Percentiles rank a stretch among this genome's conserved stretches.
Conservation (phyloP, 1,140 invertebrate genomes). For the Argopecten irradians region DNA sequence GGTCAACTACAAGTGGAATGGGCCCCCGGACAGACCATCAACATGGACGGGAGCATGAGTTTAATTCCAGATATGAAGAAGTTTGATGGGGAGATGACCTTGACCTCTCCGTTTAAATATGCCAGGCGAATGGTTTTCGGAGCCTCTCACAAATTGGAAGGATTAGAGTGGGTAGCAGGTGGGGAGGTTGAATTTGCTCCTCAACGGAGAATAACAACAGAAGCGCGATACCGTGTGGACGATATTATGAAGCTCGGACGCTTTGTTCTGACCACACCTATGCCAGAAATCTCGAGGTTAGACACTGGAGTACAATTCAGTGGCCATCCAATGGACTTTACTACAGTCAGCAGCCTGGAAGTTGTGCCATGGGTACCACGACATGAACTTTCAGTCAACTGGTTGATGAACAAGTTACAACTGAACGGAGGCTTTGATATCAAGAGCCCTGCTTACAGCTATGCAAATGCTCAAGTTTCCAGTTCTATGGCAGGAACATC, state of each 20-base stretch:
- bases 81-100: conserved; percentile 42
- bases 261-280: conserved; percentile 49
- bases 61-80: conserved; percentile 40
- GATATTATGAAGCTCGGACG: conserved; percentile 44
- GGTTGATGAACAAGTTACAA: neutral
- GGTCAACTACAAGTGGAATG: conserved; percentile 45
- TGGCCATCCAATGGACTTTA: conserved; percentile 44
- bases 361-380: conserved; percentile 51
- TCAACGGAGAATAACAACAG: conserved; percentile 41
- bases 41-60: conserved; percentile 36
- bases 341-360: conserved; percentile 48
- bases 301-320: conserved; percentile 46
- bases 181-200: conserved; percentile 46
- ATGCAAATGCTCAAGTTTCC: conserved; percentile 47
- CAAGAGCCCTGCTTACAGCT: conserved; percentile 47
- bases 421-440: conserved; percentile 48
- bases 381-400: conserved; percentile 28
- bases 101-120: conserved; percentile 51
- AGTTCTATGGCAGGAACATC: conserved; percentile 42
- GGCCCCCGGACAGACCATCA: conserved; percentile 39
- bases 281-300: conserved; percentile 53
- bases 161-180: conserved; percentile 47
- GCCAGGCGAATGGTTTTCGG: conserved; percentile 37
- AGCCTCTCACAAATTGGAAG: conserved; percentile 44
- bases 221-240: conserved; percentile 40